A percentile compares a stretch with the other conserved stretches of the same genome.
These are phyloP conservation scores for Pomacea canaliculata DNA, from an alignment of 2,888 invertebrate species.

Conservation along the genomic window DNA sequence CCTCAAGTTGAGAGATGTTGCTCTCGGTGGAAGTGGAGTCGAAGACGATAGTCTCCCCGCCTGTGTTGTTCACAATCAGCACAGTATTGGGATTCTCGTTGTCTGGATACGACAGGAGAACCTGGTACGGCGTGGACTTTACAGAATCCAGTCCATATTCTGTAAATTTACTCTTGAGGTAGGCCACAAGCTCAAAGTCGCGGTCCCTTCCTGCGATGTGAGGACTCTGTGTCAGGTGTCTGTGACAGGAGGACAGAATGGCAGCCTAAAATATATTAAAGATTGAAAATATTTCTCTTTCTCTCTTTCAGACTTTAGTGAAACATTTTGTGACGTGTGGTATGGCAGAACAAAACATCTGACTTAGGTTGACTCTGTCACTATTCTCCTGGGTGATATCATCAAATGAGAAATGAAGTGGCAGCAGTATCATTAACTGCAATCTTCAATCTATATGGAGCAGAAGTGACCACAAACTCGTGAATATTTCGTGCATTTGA, in stretches of 20 bases:
- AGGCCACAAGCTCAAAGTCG: constrained; percentile 50
- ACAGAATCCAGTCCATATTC: constrained; percentile 57
- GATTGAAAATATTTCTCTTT: too few relatives aligned
- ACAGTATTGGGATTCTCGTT: constrained; percentile 47
- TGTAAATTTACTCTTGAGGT: constrained; percentile 51
- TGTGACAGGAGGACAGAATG: constrained; percentile 18
- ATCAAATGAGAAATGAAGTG: too few relatives aligned
- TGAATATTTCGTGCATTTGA: too few relatives aligned
- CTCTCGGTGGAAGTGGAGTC: constrained; percentile 6
- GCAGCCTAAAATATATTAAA: not conserved
- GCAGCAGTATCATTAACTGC: too few relatives aligned
- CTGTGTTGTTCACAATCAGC: constrained; percentile 28
- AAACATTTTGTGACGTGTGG: too few relatives aligned
- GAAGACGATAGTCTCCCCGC: not conserved
- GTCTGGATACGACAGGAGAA: constrained; percentile 63
- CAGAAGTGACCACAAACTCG: too few relatives aligned
- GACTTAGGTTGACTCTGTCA: too few relatives aligned
- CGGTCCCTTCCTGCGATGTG: constrained; percentile 62
- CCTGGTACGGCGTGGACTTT: constrained; percentile 57
- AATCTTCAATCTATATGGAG: too few relatives aligned
- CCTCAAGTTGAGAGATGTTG: constrained; percentile 2
- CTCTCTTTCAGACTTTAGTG: too few relatives aligned
- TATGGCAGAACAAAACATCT: too few relatives aligned
- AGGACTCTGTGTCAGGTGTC: constrained; percentile 50
- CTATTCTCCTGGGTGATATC: too few relatives aligned